phyloP scores from a whole-genome alignment of 2,113 vertebrate genomes.

The Passer domesticus region DNA sequence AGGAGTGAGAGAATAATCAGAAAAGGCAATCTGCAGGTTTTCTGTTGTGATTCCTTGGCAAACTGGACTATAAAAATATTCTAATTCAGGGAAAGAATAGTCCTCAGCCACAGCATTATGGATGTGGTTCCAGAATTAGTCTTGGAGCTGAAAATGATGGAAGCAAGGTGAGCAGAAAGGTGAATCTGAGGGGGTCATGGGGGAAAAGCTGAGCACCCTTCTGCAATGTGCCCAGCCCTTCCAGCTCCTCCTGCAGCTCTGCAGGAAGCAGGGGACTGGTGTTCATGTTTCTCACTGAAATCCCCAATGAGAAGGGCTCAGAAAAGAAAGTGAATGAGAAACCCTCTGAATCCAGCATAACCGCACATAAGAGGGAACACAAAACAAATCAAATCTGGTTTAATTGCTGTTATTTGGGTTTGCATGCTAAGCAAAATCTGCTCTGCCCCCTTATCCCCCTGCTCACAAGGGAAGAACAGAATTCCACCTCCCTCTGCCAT shows the following conservation, averaged over 20 bases:
- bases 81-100: neutral
- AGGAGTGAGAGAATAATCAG: neutral
- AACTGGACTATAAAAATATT: neutral
- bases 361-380: neutral
- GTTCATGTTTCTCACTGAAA: neutral
- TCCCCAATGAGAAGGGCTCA: neutral
- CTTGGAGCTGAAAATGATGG: neutral
- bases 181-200: neutral
- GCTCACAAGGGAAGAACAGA: neutral
- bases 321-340: neutral
- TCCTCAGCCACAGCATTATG: neutral
- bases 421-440: neutral
- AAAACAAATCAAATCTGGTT: neutral
- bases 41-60: neutral
- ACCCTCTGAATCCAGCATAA: neutral
- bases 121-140: neutral
- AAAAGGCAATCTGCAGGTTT: neutral
- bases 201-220: neutral
- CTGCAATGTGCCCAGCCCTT: neutral
- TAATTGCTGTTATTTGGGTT: neutral
- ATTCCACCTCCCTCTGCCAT: neutral
- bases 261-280: neutral
- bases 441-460: neutral
- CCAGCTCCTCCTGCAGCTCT: neutral
- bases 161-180: neutral